A percentile compares a stretch with the other conserved stretches of the same genome.
Conservation (phyloP, 2,797 vertebrate genomes). For the Furcifer pardalis region DNA sequence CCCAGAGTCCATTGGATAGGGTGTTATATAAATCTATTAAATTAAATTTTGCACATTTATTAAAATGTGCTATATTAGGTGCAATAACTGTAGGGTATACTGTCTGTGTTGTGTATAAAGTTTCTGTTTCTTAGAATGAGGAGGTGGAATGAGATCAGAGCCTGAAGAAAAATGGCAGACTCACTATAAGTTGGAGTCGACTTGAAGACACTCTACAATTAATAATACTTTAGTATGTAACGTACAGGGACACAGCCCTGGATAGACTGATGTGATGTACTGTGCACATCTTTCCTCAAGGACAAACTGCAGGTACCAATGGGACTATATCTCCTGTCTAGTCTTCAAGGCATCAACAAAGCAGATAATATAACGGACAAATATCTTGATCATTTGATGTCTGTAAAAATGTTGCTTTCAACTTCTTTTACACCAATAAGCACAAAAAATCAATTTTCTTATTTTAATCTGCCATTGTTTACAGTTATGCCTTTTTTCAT, state of each 20-base stretch:
- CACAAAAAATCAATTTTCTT: conserved; percentile 6
- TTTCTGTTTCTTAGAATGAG: too few relatives aligned
- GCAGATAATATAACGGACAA: not conserved
- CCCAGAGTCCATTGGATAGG: too few relatives aligned
- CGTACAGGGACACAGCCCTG: not conserved
- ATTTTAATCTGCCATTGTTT: conserved; percentile 44
- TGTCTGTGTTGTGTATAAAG: too few relatives aligned
- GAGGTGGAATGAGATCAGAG: too few relatives aligned
- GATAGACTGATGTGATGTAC: not conserved
- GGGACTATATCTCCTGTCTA: not conserved
- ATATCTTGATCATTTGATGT: not conserved
- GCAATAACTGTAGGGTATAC: too few relatives aligned
- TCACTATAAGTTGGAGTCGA: too few relatives aligned
- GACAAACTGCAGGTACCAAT: not conserved
- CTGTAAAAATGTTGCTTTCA: conserved; percentile 11
- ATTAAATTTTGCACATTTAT: too few relatives aligned
- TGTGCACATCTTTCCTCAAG: not conserved
- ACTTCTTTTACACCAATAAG: not conserved
- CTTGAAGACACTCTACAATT: too few relatives aligned
- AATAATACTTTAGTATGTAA: not conserved
- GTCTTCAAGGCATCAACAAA: not conserved
- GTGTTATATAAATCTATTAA: too few relatives aligned
- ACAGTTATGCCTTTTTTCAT: conserved; percentile 61
- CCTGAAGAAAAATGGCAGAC: too few relatives aligned
- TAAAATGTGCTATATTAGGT: too few relatives aligned